A percentile compares a stretch with the other conserved stretches of the same genome.
phyloP scores from a whole-genome alignment of 2,113 vertebrate genomes.

The Triplophysa tibetana region DNA sequence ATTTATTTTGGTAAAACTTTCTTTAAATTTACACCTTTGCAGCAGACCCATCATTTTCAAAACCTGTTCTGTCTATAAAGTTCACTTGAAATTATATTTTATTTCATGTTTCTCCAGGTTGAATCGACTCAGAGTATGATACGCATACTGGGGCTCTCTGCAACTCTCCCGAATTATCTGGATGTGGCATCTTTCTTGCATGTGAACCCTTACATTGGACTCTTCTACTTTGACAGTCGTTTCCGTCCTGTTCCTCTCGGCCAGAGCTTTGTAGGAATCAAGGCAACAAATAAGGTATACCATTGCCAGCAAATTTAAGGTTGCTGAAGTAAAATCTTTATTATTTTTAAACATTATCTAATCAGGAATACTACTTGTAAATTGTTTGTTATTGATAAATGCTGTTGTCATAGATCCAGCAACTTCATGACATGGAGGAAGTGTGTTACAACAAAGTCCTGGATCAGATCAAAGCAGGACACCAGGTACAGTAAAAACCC shows the following conservation, averaged over 20 bases:
- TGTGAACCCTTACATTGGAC: slow-evolving; percentile 93
- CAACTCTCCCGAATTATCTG: slow-evolving; percentile 95
- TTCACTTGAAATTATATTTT: not conserved
- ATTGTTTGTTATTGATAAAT: slow-evolving; percentile 1
- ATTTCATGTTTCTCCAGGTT: slow-evolving; percentile 75
- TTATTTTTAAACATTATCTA: too few relatives aligned
- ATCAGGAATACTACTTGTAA: too few relatives aligned
- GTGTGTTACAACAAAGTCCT: slow-evolving; percentile 95
- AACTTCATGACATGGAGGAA: slow-evolving; percentile 94
- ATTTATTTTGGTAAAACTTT: too few relatives aligned
- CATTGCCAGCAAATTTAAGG: not conserved
- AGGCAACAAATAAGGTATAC: slow-evolving; percentile 90
- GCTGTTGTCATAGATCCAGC: slow-evolving; percentile 81
- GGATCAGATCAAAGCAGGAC: slow-evolving; percentile 90
- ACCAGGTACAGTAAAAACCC: slow-evolving; percentile 80
- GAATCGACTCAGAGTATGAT: slow-evolving; percentile 99
- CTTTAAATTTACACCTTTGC: too few relatives aligned
- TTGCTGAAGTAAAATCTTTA: not conserved
- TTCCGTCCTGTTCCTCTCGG: slow-evolving; percentile 96
- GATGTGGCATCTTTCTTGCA: slow-evolving; percentile 94
- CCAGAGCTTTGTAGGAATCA: slow-evolving; percentile 94
- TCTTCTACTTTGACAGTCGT: slow-evolving; percentile 95
- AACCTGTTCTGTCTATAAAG: not conserved
- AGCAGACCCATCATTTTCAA: too few relatives aligned
- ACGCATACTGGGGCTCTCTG: slow-evolving; percentile 94